Percentiles rank a stretch among this genome's conserved stretches.
phyloP scores from a whole-genome alignment of 35 echinoderm and acorn worm species.

The Strongylocentrotus purpuratus region DNA sequence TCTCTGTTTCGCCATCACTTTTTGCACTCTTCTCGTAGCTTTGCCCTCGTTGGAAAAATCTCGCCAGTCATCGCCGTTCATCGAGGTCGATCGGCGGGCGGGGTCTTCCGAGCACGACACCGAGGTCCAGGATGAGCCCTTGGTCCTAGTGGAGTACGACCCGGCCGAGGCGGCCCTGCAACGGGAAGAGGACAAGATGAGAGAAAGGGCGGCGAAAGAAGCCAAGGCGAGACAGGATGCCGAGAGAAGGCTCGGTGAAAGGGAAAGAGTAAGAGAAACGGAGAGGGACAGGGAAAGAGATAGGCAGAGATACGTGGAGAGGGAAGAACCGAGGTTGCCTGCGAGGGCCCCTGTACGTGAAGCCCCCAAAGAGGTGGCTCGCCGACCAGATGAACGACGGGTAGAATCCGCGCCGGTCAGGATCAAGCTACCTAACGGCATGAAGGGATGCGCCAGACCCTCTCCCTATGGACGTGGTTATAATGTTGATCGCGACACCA shows the following conservation, averaged over 20 bases:
- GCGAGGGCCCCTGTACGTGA: neutral
- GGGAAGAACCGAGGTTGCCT: neutral
- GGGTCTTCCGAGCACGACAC: neutral
- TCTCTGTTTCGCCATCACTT: neutral
- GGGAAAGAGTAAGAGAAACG: neutral
- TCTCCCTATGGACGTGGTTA: conserved; percentile 31
- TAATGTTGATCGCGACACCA: neutral
- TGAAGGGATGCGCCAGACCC: conserved; percentile 32
- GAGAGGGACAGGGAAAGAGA: neutral
- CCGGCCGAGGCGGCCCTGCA: neutral
- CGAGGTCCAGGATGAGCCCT: neutral
- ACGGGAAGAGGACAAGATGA: neutral
- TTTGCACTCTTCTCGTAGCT: neutral
- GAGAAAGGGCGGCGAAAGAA: neutral
- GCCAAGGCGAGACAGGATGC: neutral
- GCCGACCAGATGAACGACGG: neutral
- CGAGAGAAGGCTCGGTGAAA: neutral
- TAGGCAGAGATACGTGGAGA: neutral
- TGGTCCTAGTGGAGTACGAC: conserved; percentile 15
- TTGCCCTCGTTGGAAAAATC: neutral
- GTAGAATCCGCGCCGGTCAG: neutral
- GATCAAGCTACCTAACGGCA: conserved; percentile 27
- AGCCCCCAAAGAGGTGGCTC: neutral
- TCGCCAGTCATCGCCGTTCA: neutral
- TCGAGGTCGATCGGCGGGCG: neutral